phyloP scores from a whole-genome alignment of 2,888 invertebrate genomes.

The Chrysodeixis includens region DNA sequence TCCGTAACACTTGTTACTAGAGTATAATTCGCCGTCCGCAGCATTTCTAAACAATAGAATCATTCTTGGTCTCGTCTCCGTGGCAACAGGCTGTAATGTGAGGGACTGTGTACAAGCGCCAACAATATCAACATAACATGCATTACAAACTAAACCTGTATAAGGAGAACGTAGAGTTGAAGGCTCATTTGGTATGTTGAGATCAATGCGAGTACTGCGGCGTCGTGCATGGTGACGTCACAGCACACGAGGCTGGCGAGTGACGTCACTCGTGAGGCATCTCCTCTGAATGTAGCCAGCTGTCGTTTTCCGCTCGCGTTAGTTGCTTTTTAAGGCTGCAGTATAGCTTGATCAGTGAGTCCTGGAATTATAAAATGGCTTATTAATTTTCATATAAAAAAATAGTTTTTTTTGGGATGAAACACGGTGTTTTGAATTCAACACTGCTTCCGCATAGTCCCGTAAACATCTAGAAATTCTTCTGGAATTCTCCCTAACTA shows the following conservation, averaged over 20 bases:
- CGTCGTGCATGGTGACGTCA: constrained; percentile 25
- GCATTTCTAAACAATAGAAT: not conserved
- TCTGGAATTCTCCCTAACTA: no score
- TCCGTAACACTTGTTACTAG: not conserved
- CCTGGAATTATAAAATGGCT: constrained; percentile 79
- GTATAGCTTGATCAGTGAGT: constrained; percentile 91
- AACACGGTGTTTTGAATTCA: not conserved
- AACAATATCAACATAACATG: constrained; percentile 44
- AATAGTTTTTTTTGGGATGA: not conserved
- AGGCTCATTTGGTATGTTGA: constrained; percentile 75
- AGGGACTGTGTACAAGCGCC: constrained; percentile 24
- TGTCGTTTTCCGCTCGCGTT: constrained; percentile 87
- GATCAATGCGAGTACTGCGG: constrained; percentile 62
- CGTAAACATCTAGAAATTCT: no score
- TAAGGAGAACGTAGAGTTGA: constrained; percentile 54
- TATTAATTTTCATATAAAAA: not conserved
- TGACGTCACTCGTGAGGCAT: constrained; percentile 82
- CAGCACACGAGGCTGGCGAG: constrained; percentile 37
- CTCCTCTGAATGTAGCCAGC: constrained; percentile 87
- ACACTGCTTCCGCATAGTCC: no score
- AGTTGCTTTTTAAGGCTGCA: constrained; percentile 91
- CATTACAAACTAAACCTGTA: constrained; percentile 54
- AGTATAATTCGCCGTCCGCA: constrained; percentile 4
- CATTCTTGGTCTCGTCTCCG: constrained; percentile 3
- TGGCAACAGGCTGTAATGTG: constrained; percentile 2